Conservation (phyloP, 2,888 invertebrate species). For the Drosophila hawaiiensis region DNA sequence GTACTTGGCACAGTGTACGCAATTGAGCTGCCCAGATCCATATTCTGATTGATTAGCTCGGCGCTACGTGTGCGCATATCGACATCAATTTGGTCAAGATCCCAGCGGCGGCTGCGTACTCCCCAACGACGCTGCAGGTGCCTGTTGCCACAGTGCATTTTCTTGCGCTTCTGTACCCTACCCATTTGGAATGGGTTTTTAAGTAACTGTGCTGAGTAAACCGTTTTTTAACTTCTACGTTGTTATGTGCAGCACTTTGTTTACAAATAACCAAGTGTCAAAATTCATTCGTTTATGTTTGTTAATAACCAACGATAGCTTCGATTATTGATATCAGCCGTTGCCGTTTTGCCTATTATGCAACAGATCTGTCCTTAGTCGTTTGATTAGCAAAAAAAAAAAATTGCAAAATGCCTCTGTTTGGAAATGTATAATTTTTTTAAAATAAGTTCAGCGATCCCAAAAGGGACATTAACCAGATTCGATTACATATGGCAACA, state of each 20-base stretch:
- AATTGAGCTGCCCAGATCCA: slow-evolving; percentile 97
- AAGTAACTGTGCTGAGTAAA: neutral
- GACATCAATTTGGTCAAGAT: slow-evolving; percentile 92
- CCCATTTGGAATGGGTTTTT: slow-evolving; percentile 80
- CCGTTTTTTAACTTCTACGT: neutral
- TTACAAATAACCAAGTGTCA: neutral
- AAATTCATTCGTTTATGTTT: neutral
- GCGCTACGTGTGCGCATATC: slow-evolving; percentile 87
- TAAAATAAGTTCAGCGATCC: neutral
- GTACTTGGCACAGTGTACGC: slow-evolving; percentile 97
- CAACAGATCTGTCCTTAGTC: neutral
- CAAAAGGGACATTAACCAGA: neutral
- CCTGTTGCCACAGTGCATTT: slow-evolving; percentile 92
- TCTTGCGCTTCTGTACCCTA: slow-evolving; percentile 91
- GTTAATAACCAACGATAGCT: neutral
- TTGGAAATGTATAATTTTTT: neutral
- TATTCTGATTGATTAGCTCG: slow-evolving; percentile 92
- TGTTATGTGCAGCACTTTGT: neutral
- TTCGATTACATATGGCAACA: too few relatives aligned
- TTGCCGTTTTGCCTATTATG: neutral
- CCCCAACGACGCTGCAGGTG: slow-evolving; percentile 92
- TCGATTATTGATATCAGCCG: neutral
- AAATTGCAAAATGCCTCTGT: neutral
- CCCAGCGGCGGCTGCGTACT: slow-evolving; percentile 91
- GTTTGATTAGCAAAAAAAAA: neutral